A percentile compares a stretch with the other conserved stretches of the same genome.
These are phyloP conservation scores for Xanthia icteritia DNA, from an alignment of 2,888 invertebrate genomes.

Conservation along the genomic window DNA sequence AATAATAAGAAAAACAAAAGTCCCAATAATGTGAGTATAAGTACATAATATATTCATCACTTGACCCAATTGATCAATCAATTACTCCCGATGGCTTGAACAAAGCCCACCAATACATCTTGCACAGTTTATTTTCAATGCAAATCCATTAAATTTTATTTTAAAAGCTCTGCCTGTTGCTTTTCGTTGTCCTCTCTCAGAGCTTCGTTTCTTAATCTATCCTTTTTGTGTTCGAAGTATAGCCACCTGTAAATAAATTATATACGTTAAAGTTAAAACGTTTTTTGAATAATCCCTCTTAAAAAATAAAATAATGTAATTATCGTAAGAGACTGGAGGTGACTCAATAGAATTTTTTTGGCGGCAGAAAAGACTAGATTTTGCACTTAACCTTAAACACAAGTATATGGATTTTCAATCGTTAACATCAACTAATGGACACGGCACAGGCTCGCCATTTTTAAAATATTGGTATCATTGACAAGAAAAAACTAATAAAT, in stretches of 20 bases:
- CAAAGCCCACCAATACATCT: constrained; percentile 42
- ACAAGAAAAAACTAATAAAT: neutral
- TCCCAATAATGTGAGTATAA: constrained; percentile 18
- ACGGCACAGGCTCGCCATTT: neutral
- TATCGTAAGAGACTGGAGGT: neutral
- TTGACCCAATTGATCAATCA: constrained; percentile 45
- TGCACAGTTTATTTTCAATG: constrained; percentile 30
- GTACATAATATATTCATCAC: constrained; percentile 50
- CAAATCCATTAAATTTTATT: constrained; percentile 47
- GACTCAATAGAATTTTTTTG: constrained; percentile 11
- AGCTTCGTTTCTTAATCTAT: constrained; percentile 79
- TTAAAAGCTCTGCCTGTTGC: constrained; percentile 65
- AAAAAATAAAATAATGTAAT: constrained; percentile 11
- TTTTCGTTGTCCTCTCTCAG: constrained; percentile 76
- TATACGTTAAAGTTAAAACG: constrained; percentile 37
- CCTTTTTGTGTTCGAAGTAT: constrained; percentile 91
- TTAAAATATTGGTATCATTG: neutral
- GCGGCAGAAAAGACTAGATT: neutral
- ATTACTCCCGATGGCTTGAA: constrained; percentile 33
- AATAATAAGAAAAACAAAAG: neutral
- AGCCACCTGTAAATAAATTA: constrained; percentile 90
- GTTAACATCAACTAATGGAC: neutral
- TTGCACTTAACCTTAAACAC: neutral
- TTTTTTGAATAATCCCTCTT: constrained; percentile 26
- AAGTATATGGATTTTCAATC: neutral